A percentile compares a stretch with the other conserved stretches of the same genome.
These are phyloP conservation scores for Macrocentrus cingulum DNA, from an alignment of 1,140 invertebrate genomes.

Conservation along the genomic window DNA sequence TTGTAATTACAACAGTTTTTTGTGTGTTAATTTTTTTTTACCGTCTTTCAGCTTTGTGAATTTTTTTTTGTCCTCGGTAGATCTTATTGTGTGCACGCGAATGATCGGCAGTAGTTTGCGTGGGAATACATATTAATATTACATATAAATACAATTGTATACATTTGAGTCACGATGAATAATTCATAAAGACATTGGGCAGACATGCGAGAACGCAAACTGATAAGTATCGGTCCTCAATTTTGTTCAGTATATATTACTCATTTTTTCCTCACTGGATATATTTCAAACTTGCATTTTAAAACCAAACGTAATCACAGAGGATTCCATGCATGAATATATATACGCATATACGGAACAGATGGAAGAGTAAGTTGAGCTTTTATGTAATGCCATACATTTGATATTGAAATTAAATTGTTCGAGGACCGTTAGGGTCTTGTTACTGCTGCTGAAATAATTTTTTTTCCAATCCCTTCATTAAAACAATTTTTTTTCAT, in stretches of 20 bases:
- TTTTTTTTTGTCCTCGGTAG: constrained; percentile 16
- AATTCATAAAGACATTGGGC: constrained; percentile 21
- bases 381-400: no score
- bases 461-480: no score
- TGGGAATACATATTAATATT: constrained; percentile 20
- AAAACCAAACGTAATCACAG: background rate
- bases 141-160: constrained; percentile 25
- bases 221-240: constrained; percentile 27
- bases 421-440: no score
- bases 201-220: constrained; percentile 25
- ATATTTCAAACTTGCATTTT: background rate
- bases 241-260: constrained; percentile 14
- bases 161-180: constrained; percentile 19
- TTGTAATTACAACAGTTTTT: no score
- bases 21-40: background rate
- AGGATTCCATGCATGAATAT: no score
- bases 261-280: constrained; percentile 14
- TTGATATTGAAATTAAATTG: no score
- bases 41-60: background rate
- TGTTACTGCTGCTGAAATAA: no score
- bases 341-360: no score
- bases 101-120: constrained; percentile 17
- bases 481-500: no score
- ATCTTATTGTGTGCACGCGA: constrained; percentile 21
- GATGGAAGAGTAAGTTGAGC: no score